Base-by-base conservation (phyloP, 2,797 vertebrate species). In the Acomys russatus region DNA sequence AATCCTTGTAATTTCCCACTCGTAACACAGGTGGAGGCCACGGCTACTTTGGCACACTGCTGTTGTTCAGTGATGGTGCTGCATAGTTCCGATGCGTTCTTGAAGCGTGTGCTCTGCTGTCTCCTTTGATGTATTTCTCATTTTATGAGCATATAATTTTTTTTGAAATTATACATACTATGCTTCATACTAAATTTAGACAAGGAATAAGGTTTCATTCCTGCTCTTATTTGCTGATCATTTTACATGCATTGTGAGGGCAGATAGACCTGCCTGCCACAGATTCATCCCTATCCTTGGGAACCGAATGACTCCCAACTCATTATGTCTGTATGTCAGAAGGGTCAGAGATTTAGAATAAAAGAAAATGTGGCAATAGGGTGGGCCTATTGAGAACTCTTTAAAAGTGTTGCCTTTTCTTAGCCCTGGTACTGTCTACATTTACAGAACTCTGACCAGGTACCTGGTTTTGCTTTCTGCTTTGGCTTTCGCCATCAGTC, bases 21-120 rank as follows among this genome's bases (percentile, higher is more conserved):
- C 98, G 91, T 96, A 97, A 98, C 98, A 96, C 77, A 98, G 99
- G 98, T 99, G 99, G 98, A 99, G 99, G 99, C 98, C 98, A 98
- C 97, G 97, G 97, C 98, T 98, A 96, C 97, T 98, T 99, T 99
- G 99, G 99, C 7, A 61, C 97, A 98, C 99, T 99, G 99, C 99
- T 99, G 98, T 98, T 99, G 99, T 99, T 99, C 99, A 96, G 94
- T 98, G 98, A 98, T 99, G 97, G 97, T 98, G 97, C 97, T 98
- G 96, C 98, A 97, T 73, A 97, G 98, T 97, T 98, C 98, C 98
- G 98, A 96, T 99, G 99, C 98, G 98, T 98, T 98, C 97, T 97
- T 97, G 49, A 93, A 93, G 87, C 95, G 98, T 98, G 79, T 96
- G 95, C 89, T 96, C 97, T 90, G 85, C 68, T 63, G 15, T 1